Evolutionary conservation across 2,113 vertebrate genomes (phyloP).

Genomic region (Colius striatus): DNA sequence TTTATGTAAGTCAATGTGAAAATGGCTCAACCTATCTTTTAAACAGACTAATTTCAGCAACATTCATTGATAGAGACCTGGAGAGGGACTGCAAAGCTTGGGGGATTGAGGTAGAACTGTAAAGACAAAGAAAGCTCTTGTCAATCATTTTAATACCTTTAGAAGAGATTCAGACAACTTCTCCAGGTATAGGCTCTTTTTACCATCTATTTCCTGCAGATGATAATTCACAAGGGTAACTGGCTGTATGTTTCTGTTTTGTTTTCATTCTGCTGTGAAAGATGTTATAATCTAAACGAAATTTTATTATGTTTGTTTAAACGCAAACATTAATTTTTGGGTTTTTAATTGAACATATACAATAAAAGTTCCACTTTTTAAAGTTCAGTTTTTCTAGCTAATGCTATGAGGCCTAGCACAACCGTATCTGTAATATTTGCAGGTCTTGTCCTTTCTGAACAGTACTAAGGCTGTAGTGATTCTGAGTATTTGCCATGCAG

Average conservation of each 20-base stretch:
- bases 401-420: neutral
- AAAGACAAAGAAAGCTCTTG: constrained; percentile 5
- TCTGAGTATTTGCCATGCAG: neutral
- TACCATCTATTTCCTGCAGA: neutral
- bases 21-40: constrained; percentile 32
- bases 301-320: neutral
- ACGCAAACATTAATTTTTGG: neutral
- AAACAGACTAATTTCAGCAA: constrained; percentile 49
- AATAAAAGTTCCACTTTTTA: neutral
- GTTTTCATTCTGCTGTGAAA: neutral
- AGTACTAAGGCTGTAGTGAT: neutral
- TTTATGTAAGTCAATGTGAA: constrained; percentile 35
- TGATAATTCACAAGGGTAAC: neutral
- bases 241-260: neutral
- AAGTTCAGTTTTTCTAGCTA: neutral
- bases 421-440: neutral
- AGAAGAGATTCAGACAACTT: neutral
- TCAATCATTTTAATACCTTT: neutral
- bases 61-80: neutral
- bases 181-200: neutral
- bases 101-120: neutral
- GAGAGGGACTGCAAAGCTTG: neutral
- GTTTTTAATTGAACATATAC: neutral
- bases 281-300: neutral
- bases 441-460: neutral